Evolutionary conservation across 2,797 vertebrate genomes (phyloP), one percentile per base, ranked within the genome.

Genomic region (Sebastes oblongus): DNA sequence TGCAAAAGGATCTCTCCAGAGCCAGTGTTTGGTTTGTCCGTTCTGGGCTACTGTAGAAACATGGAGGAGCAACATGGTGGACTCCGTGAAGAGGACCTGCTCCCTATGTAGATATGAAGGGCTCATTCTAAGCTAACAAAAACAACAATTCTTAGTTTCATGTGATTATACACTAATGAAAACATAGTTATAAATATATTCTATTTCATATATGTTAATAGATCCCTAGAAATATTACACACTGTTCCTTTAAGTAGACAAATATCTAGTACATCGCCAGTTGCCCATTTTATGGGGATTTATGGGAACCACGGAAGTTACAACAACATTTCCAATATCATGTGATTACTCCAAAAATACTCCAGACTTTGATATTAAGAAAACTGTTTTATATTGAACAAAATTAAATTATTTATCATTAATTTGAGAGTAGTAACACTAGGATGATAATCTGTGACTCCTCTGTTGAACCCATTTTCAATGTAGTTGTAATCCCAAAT

Each of bases 121-220:
- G 0, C 16, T 46, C 42, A 46, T 46, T 46, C 16, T 46, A 46
- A 46, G 3, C 6, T 46, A 46, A 46, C 6, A 1, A 46, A 46
- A 46, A 46, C 42, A 46, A 18, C 42, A 46, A 46, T 46, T 46
- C 42, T 46, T 46, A 46, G 42, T 46, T 46, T 46, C 42, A 46
- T 0, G 42, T 46, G 42, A 46, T 46, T 0, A 46, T 1, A 46
- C 1, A 46, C 6, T 46, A 18, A 46, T 8, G 16, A 46, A 46
- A 46, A 46, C 16, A 46, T 18, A 46, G 16, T 46, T 0, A 46
- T 46, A 0, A 46, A 46, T 46, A 46, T 46, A 36, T 36, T 46
- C 0, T 46, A 46, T 46, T 46, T 16, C 42, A 46, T 46, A 0
- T 46, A 0, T 46, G 3, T 18, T 46, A 46, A 46, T 46, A 18